Evolutionary conservation across 2,888 invertebrate genomes (phyloP), one percentile per base, ranked within the genome.

Genomic region (Sialis lutaria): DNA sequence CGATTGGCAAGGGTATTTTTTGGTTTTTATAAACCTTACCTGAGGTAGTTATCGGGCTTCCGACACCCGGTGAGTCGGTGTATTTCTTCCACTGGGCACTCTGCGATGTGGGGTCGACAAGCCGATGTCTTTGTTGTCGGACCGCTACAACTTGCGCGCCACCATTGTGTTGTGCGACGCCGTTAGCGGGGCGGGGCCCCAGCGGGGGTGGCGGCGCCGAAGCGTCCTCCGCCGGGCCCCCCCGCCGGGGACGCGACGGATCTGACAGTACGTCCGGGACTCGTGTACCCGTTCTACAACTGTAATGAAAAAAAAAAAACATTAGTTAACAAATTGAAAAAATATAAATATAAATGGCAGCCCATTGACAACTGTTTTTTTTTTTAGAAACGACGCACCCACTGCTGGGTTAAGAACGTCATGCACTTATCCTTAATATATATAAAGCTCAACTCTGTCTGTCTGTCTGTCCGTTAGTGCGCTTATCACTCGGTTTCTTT

Each of bases 41-140:
- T 40, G 30, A 32, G 6, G 34, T 13, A 12, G 30, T 32, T 35
- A 47, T 35, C 30, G 75, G 75, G 51, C 74, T 69, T 32, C 77
- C 75, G 41, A 77, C 75, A 48, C 76, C 77, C 9, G 77, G 75
- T 12, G 75, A 75, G 58, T 77, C 76, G 32, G 74, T 75, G 56
- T 77, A 77, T 53, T 76, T 71, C 62, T 76, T 77, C 76, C 76
- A 77, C 44, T 76, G 76, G 31, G 62, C 55, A 47, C 53, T 53
- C 40, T 55, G 68, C 64, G 7, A 67, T 56, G 49, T 48, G 34
- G 47, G 45, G 39, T 50, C 47, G 46, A 50, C 42, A 31, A 37
- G 40, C 33, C 35, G 33, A 44, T 46, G 33, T 33, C 35, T 44
- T 22, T 37, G 33, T 45, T 48, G 50, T 48, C 50, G 48, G 49